These are phyloP conservation scores for Xenops minutus DNA, from an alignment of 2,797 vertebrate species.

Conservation along the genomic window DNA sequence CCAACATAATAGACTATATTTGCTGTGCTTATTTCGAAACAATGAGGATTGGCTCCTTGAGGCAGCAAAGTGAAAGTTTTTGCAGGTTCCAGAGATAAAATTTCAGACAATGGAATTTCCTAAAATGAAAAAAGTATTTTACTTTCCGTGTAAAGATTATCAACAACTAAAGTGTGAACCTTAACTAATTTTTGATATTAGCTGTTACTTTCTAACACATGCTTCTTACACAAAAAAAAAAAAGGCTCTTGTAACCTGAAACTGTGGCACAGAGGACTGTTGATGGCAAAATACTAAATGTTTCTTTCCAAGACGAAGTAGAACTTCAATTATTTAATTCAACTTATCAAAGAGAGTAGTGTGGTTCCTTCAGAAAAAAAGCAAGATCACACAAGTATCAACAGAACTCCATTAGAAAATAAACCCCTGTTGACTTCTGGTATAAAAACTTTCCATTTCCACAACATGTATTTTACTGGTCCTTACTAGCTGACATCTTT, in stretches of 20 bases:
- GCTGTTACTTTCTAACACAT: neutral
- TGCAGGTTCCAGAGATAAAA: slow-evolving; percentile 89
- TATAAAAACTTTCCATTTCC: neutral
- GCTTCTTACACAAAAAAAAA: neutral
- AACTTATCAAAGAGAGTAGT: neutral
- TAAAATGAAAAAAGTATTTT: slow-evolving; percentile 62
- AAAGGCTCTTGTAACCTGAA: neutral
- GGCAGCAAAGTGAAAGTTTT: slow-evolving; percentile 84
- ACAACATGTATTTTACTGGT: neutral
- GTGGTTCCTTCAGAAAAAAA: neutral
- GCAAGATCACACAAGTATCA: neutral
- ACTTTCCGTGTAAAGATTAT: neutral
- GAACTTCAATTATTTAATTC: neutral
- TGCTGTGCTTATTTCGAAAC: slow-evolving; percentile 93
- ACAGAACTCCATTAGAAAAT: neutral
- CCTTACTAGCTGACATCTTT: neutral
- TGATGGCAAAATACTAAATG: neutral
- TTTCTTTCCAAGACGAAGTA: neutral
- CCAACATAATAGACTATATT: slow-evolving; percentile 91
- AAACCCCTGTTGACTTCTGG: neutral
- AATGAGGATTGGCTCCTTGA: slow-evolving; percentile 87
- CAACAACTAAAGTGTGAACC: neutral
- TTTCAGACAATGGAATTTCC: slow-evolving; percentile 97
- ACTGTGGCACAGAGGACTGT: neutral
- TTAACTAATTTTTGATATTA: neutral